A percentile compares a stretch with the other conserved stretches of the same genome.
phyloP scores from a whole-genome alignment of 2,888 invertebrate genomes.

The Marasmarcha lunaedactyla region DNA sequence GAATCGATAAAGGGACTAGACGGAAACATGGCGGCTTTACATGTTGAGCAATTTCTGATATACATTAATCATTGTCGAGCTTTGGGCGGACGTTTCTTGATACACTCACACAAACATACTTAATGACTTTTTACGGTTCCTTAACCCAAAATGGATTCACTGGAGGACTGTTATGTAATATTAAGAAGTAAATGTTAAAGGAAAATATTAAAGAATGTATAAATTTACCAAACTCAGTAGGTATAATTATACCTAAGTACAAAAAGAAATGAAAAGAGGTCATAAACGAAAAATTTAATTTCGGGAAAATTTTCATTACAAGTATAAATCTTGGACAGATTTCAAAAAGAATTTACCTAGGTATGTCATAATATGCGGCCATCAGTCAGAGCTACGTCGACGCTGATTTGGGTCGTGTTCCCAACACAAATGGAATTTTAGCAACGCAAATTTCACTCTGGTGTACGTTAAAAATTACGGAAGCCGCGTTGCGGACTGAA shows the following conservation, averaged over 20 bases:
- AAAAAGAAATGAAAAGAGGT: background rate
- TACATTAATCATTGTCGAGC: conserved; percentile 53
- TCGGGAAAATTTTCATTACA: conserved; percentile 10
- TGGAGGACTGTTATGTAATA: no score
- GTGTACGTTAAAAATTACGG: conserved; percentile 67
- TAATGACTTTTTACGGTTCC: conserved; percentile 11
- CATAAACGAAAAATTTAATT: conserved; percentile 1
- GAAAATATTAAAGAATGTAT: no score
- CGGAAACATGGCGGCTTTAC: conserved; percentile 41
- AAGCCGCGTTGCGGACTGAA: conserved; percentile 58
- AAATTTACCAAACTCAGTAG: no score
- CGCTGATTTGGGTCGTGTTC: conserved; percentile 63
- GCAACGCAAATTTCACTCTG: conserved; percentile 61
- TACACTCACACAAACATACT: conserved; percentile 19
- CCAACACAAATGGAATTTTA: conserved; percentile 67
- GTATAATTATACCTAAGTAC: no score
- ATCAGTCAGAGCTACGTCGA: conserved; percentile 62
- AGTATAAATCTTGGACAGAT: conserved; percentile 23
- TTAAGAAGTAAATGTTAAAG: no score
- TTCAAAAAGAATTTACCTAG: conserved; percentile 56
- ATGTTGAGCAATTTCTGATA: conserved; percentile 31
- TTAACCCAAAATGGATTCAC: background rate
- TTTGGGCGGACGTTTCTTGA: conserved; percentile 39
- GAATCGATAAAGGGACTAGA: conserved; percentile 1
- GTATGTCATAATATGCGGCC: conserved; percentile 35